A percentile compares a stretch with the other conserved stretches of the same genome.
Conservation (phyloP, 1,140 invertebrate genomes). For the Gryon sp. region DNA sequence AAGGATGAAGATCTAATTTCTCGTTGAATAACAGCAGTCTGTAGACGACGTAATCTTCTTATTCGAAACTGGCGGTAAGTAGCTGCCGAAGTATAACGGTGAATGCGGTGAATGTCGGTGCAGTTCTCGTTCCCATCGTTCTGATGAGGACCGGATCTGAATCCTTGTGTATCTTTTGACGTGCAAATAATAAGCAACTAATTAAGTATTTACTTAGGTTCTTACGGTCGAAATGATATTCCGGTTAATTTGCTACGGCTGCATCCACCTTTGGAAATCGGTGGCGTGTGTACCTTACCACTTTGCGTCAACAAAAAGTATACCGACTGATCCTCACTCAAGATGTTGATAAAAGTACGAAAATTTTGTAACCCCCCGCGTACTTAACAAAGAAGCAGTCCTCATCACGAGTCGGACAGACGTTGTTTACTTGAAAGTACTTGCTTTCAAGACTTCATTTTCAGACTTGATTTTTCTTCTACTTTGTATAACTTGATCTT, state of each 20-base stretch:
- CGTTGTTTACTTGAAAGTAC: constrained; percentile 10
- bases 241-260: constrained; percentile 68
- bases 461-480: neutral
- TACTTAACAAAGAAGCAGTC: constrained; percentile 20
- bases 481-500: too few species aligned
- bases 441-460: neutral
- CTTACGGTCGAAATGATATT: constrained; percentile 69
- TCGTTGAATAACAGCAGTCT: constrained; percentile 56
- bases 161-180: constrained; percentile 60
- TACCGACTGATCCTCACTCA: constrained; percentile 11
- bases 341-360: constrained; percentile 45
- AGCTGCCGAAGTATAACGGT: constrained; percentile 52
- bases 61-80: constrained; percentile 63
- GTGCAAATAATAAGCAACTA: constrained; percentile 71
- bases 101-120: constrained; percentile 27
- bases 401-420: constrained; percentile 1
- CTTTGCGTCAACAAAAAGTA: constrained; percentile 49
- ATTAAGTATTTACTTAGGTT: constrained; percentile 73
- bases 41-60: constrained; percentile 64
- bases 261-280: constrained; percentile 46
- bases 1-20: constrained; percentile 63
- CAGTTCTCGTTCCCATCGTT: constrained; percentile 8
- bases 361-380: constrained; percentile 7
- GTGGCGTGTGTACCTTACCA: constrained; percentile 48
- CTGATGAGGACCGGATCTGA: constrained; percentile 29